phyloP scores from a whole-genome alignment of 2,113 vertebrate species.

The Dipodomys merriami region DNA sequence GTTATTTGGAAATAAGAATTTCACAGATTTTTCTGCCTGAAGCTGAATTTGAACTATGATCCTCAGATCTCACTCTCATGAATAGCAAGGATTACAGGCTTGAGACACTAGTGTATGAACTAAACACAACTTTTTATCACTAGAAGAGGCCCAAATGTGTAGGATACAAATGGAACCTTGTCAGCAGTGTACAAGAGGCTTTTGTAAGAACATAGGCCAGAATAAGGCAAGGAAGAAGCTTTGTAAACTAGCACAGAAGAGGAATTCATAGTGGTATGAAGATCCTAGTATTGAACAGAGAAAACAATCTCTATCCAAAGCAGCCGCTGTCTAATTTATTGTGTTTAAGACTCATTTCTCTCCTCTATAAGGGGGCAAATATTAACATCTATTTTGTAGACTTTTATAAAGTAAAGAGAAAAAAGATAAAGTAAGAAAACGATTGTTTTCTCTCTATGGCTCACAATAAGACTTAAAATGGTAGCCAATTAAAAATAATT shows the following conservation, averaged over 20 bases:
- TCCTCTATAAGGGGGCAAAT: slow-evolving; percentile 24
- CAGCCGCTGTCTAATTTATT: background rate
- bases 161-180: background rate
- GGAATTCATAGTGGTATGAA: background rate
- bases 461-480: background rate
- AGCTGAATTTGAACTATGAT: no score
- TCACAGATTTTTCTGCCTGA: no score
- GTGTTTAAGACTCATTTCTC: background rate
- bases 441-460: background rate
- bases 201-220: background rate
- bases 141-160: background rate
- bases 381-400: background rate
- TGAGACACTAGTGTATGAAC: no score
- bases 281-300: background rate
- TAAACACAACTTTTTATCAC: background rate
- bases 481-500: background rate
- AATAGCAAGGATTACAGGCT: no score
- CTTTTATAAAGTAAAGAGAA: background rate
- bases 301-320: background rate
- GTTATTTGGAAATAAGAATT: no score
- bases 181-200: background rate
- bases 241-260: background rate
- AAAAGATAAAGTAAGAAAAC: background rate
- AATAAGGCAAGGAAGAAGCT: background rate
- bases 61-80: no score